phyloP scores from a whole-genome alignment of 1,140 invertebrate genomes.

The Zaprionus davidi region DNA sequence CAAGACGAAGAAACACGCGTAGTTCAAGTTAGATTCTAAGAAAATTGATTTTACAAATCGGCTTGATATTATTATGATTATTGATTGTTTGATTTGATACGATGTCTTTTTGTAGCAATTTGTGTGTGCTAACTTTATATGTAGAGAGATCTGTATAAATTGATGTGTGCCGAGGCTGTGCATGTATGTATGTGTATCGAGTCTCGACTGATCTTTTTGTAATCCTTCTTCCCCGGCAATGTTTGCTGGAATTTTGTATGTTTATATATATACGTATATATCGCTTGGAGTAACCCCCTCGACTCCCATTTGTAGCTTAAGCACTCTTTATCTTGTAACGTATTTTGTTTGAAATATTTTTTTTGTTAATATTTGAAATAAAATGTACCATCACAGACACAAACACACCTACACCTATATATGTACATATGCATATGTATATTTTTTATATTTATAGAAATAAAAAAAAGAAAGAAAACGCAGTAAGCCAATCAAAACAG shows the following conservation, averaged over 20 bases:
- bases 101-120: slow-evolving; percentile 13
- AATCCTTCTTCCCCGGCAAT: slow-evolving; percentile 36
- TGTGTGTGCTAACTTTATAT: slow-evolving; percentile 28
- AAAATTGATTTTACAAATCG: slow-evolving; percentile 25
- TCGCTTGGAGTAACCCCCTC: not conserved
- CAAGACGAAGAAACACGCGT: slow-evolving; percentile 41
- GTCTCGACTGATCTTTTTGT: slow-evolving; percentile 37
- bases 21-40: slow-evolving; percentile 66
- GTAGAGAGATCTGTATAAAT: slow-evolving; percentile 23
- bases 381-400: slow-evolving; percentile 47
- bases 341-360: slow-evolving; percentile 51
- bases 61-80: slow-evolving; percentile 44
- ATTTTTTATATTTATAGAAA: slow-evolving; percentile 75
- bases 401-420: slow-evolving; percentile 39
- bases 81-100: slow-evolving; percentile 27
- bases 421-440: slow-evolving; percentile 55
- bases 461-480: slow-evolving; percentile 28
- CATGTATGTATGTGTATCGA: slow-evolving; percentile 4
- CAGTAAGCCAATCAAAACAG: slow-evolving; percentile 1
- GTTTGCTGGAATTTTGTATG: slow-evolving; percentile 48
- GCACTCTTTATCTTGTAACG: slow-evolving; percentile 32
- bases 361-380: slow-evolving; percentile 55
- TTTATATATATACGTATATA: slow-evolving; percentile 30
- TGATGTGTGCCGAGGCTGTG: slow-evolving; percentile 31
- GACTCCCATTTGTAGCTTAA: slow-evolving; percentile 59